Conservation (phyloP, 2,113 vertebrate species). For the Hiodon alosoides region DNA sequence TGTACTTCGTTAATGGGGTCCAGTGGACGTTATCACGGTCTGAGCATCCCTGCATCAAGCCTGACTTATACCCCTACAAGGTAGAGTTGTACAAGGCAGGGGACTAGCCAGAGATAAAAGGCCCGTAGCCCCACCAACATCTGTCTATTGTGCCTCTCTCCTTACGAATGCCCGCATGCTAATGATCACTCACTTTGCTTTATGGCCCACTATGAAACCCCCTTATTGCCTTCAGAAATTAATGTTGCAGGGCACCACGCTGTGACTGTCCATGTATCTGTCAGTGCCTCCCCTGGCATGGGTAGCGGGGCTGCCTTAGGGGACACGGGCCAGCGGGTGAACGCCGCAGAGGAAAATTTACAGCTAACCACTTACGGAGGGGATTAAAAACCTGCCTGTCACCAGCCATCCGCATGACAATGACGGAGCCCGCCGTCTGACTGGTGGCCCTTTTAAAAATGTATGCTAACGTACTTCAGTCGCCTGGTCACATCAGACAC, state of each 20-base stretch:
- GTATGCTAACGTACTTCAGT: no score
- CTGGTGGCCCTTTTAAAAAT: neutral
- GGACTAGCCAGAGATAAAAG: no score
- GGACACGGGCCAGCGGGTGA: neutral
- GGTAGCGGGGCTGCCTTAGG: no score
- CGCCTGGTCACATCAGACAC: no score
- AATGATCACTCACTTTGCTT: slow-evolving; percentile 34
- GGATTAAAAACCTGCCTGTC: neutral
- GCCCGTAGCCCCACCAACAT: neutral
- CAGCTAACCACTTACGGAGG: neutral
- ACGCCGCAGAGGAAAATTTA: neutral
- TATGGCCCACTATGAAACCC: slow-evolving; percentile 34
- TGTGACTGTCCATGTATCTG: slow-evolving; percentile 12
- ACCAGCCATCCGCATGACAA: neutral
- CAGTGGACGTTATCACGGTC: no score
- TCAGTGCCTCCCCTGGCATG: slow-evolving; percentile 4
- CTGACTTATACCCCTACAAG: no score
- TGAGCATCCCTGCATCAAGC: no score
- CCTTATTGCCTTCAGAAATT: slow-evolving; percentile 45
- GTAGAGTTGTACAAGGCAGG: no score
- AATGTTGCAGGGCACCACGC: slow-evolving; percentile 17
- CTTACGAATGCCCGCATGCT: slow-evolving; percentile 29
- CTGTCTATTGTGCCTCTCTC: neutral
- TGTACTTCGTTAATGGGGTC: no score
- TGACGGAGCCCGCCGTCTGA: neutral